Conservation (phyloP, 2,797 vertebrate species). For the Danio albolineatus region DNA sequence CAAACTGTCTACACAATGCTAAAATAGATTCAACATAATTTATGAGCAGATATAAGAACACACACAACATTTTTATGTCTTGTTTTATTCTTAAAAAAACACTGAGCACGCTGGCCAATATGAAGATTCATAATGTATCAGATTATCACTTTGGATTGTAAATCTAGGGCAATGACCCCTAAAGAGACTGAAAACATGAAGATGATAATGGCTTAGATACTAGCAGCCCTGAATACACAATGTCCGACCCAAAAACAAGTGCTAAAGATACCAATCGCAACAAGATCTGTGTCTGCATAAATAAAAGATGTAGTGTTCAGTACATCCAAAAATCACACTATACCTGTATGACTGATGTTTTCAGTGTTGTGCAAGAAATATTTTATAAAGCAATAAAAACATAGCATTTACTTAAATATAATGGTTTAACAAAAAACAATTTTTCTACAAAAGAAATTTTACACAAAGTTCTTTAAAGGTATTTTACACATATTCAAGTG, state of each 20-base stretch:
- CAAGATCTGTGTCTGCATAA: not conserved
- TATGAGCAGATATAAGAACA: not conserved
- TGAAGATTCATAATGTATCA: slow-evolving; percentile 15
- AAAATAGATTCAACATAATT: not conserved
- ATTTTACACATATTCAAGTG: too few species aligned
- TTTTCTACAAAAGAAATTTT: too few species aligned
- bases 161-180: slow-evolving; percentile 3
- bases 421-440: too few species aligned
- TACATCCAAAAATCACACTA: not conserved
- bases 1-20: not conserved
- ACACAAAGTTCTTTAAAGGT: too few species aligned
- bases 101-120: slow-evolving; percentile 33
- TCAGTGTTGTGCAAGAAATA: too few species aligned
- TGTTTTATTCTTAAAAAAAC: not conserved
- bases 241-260: not conserved
- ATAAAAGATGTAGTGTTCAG: not conserved
- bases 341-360: not conserved
- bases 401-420: too few species aligned
- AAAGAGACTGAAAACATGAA: slow-evolving; percentile 11
- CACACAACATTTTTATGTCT: not conserved
- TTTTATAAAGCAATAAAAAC: not conserved
- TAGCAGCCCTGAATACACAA: not conserved
- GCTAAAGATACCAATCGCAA: not conserved
- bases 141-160: not conserved
- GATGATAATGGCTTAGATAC: not conserved